A percentile compares a stretch with the other conserved stretches of the same genome.
phyloP scores from a whole-genome alignment of 2,888 invertebrate genomes.

The Epirrhoe tristata region DNA sequence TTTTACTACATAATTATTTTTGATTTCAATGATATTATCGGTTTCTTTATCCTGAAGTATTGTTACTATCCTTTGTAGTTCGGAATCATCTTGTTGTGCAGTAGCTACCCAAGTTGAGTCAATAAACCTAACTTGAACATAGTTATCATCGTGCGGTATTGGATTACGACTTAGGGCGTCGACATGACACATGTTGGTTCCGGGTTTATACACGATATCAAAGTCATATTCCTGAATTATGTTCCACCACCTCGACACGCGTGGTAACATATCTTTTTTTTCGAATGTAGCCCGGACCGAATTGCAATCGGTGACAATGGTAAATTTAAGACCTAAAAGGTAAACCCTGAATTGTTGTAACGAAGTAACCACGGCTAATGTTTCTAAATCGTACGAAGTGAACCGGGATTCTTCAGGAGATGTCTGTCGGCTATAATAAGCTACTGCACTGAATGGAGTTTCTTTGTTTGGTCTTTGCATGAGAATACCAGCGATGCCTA shows the following conservation, averaged over 20 bases:
- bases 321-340: neutral
- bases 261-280: neutral
- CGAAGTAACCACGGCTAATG: neutral
- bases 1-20: conserved; percentile 4
- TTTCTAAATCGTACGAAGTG: neutral
- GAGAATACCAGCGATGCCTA: neutral
- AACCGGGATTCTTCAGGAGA: neutral
- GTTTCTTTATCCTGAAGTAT: neutral
- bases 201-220: neutral
- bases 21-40: neutral
- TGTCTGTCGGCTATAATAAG: conserved; percentile 1
- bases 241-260: conserved; percentile 5
- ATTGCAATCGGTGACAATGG: conserved; percentile 2
- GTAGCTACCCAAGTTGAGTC: neutral
- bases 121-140: neutral
- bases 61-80: neutral
- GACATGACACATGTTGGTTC: neutral
- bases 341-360: neutral
- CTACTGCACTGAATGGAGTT: neutral
- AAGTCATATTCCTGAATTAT: conserved; percentile 1
- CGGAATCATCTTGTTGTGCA: neutral
- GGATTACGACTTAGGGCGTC: neutral
- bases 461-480: neutral
- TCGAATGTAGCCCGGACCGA: neutral
- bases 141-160: neutral